These are phyloP conservation scores for Microtus oregoni DNA, from an alignment of 2,113 vertebrate species.

Conservation along the genomic window DNA sequence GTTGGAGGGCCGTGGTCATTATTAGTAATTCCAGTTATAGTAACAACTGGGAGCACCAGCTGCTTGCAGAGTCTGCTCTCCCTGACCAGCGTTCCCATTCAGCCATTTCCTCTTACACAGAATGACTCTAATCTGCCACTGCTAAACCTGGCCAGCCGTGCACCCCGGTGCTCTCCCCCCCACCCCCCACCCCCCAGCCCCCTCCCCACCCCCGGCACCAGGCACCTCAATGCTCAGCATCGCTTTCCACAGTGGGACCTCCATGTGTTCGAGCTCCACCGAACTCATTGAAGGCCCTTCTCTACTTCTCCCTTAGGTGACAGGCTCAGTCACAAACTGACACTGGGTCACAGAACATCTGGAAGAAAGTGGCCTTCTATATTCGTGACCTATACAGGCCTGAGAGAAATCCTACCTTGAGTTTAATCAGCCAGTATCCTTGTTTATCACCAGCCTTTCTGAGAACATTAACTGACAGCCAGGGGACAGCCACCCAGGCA, in stretches of 20 bases:
- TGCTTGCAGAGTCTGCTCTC: not conserved
- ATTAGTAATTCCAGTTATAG: no score
- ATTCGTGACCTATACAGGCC: not conserved
- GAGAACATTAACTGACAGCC: not conserved
- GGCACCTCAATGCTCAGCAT: not conserved
- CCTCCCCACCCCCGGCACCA: not conserved
- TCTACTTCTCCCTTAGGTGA: not conserved
- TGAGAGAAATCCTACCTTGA: not conserved
- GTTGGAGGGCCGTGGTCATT: not conserved
- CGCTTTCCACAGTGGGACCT: not conserved
- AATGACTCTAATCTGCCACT: not conserved
- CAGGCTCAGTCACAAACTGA: not conserved
- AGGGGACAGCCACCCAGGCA: not conserved
- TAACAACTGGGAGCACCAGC: no score
- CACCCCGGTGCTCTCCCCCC: not conserved
- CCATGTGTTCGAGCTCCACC: not conserved
- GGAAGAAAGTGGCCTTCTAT: not conserved
- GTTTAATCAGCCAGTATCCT: not conserved
- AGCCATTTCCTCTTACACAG: not conserved
- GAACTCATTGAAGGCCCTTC: fast-evolving
- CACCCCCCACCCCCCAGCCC: no score
- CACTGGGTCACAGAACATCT: not conserved
- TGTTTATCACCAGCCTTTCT: not conserved
- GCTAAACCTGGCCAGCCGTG: not conserved
- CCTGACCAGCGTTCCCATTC: not conserved